phyloP scores from a whole-genome alignment of 2,888 invertebrate species.

The Synergus umbraculus region DNA sequence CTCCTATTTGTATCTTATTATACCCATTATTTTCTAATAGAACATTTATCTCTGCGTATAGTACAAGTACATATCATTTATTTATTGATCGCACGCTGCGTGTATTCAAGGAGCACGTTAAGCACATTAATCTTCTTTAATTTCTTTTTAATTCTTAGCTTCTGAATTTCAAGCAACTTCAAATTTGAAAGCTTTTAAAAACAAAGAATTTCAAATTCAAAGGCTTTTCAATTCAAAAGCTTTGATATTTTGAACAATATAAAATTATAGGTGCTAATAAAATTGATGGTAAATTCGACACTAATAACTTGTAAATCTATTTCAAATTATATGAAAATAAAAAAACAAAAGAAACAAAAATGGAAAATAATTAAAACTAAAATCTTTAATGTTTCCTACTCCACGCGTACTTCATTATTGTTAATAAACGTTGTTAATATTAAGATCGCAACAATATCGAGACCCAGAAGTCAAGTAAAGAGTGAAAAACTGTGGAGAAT shows the following conservation, averaged over 20 bases:
- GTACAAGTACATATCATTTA: conserved; percentile 26
- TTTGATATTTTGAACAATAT: not conserved
- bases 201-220: not conserved
- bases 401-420: not conserved
- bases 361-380: not conserved
- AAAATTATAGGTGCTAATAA: not conserved
- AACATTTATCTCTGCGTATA: conserved; percentile 37
- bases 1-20: conserved; percentile 23
- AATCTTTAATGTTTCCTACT: conserved; percentile 3
- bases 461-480: conserved; percentile 14
- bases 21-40: conserved; percentile 29
- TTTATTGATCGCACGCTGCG: not conserved
- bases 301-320: not conserved
- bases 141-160: too few relatives aligned
- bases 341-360: not conserved
- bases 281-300: not conserved
- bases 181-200: not conserved
- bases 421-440: conserved; percentile 3
- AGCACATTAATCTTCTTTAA: not conserved
- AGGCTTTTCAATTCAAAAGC: not conserved
- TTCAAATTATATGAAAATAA: not conserved
- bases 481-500: not conserved
- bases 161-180: not conserved
- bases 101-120: conserved; percentile 1
- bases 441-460: not conserved